These are phyloP conservation scores for Morelia viridis DNA, from an alignment of 2,797 vertebrate species.

Conservation along the genomic window DNA sequence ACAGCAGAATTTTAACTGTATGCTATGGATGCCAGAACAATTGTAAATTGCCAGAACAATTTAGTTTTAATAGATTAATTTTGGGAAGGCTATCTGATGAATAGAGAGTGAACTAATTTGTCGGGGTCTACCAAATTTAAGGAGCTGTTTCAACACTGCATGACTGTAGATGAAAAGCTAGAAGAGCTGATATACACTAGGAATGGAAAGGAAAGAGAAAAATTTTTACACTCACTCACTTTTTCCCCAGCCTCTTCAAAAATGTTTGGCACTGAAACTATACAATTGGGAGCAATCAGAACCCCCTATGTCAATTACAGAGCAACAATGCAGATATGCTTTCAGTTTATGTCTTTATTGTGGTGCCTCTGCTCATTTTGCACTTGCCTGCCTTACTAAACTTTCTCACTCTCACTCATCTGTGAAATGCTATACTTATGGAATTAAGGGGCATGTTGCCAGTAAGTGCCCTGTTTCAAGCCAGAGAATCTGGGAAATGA, in stretches of 20 bases:
- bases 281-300: background rate
- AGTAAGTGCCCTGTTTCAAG: background rate
- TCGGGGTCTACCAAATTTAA: background rate
- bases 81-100: background rate
- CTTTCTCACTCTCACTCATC: background rate
- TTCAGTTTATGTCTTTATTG: background rate
- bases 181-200: background rate
- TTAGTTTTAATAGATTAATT: background rate
- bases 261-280: background rate
- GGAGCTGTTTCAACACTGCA: background rate
- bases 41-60: background rate
- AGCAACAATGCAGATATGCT: background rate
- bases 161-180: background rate
- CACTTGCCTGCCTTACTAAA: background rate
- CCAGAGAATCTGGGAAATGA: background rate
- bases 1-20: background rate
- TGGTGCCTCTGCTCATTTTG: background rate
- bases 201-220: background rate
- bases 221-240: background rate
- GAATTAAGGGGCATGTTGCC: background rate
- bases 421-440: background rate
- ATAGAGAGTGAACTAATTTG: background rate
- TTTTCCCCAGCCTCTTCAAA: background rate
- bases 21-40: background rate
- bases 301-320: background rate